Conservation (phyloP, 2,113 vertebrate species). For the Pristiophorus japonicus region DNA sequence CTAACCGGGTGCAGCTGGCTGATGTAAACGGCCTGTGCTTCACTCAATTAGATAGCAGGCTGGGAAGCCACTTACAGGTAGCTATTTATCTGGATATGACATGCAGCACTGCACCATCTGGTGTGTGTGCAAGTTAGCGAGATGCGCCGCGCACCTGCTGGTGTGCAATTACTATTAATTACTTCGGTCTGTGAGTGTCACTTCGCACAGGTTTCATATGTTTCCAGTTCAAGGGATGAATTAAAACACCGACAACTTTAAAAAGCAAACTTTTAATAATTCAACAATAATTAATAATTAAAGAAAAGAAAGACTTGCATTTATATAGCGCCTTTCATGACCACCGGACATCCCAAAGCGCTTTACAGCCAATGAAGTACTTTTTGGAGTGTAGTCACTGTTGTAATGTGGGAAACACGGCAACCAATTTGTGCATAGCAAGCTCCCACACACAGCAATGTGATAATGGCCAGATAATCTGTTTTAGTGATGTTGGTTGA, state of each 20-base stretch:
- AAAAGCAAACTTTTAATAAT: neutral
- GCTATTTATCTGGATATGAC: neutral
- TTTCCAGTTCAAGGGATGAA: neutral
- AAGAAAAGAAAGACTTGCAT: too few species aligned
- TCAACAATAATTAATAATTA: conserved; percentile 18
- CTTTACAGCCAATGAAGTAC: too few species aligned
- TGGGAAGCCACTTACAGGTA: neutral
- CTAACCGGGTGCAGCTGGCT: neutral
- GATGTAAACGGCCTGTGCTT: neutral
- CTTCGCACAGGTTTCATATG: neutral
- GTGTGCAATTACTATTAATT: neutral
- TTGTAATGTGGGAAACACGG: too few species aligned
- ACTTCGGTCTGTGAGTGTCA: neutral
- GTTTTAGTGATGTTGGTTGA: too few species aligned
- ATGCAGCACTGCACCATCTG: neutral
- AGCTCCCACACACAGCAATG: too few species aligned
- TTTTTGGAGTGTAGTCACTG: too few species aligned
- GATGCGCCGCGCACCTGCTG: neutral
- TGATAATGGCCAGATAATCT: too few species aligned
- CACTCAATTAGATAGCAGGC: neutral
- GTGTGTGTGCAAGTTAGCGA: neutral
- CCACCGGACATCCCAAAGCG: too few species aligned
- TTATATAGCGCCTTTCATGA: too few species aligned
- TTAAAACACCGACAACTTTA: neutral
- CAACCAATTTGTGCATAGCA: too few species aligned